Base-by-base conservation (phyloP, 2,113 vertebrate genomes). In the Clarias macrocephalus region DNA sequence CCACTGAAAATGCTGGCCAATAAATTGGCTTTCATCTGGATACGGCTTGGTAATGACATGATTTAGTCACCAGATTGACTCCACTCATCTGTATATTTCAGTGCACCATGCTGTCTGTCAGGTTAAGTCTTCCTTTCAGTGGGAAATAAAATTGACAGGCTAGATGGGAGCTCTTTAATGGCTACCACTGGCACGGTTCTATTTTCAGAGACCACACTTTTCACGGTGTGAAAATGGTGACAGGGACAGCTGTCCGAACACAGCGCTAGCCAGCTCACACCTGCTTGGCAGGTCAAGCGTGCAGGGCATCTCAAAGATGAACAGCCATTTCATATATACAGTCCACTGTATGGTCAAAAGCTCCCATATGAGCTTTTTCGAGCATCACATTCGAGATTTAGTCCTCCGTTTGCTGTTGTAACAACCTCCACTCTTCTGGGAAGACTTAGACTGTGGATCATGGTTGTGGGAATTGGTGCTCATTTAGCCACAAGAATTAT, bases 1-100 rank as follows among this genome's bases (percentile, higher is more conserved):
- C 72, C 68, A 33, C 75, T 83, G 82, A 89, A 87, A 84, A 82
- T 62, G 85, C 70, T 56, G 65, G 73, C 33, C 70, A 85, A 65
- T 85, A 91, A 90, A 91, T 90, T 90, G 88, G 82, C 90, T 88
- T 88, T 90, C 83, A 88, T 91, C 85, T 75, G 66, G 57, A 25
- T 70, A 79, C 48, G 79, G 84, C 63, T 37, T 77, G 83, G 37
- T 82, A 84, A 86, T 84, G 86, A 42, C 81, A 73, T n/a, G 65
- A 81, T 88, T 90, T 88, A 84, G 76, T 63, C 68, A 18, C 37
- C 82, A 76, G 70, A 88, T 82, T 86, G 63, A 57, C 25, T 77
- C 6, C 81, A 42, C 80, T 83, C 28, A 1, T 21, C 81, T 33
- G 28, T 62, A 28, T 76, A 33, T 65, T 70, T 82, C 59, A 81